Evolutionary conservation across 2,797 vertebrate genomes (phyloP).

Genomic region (Propithecus deckenii): DNA sequence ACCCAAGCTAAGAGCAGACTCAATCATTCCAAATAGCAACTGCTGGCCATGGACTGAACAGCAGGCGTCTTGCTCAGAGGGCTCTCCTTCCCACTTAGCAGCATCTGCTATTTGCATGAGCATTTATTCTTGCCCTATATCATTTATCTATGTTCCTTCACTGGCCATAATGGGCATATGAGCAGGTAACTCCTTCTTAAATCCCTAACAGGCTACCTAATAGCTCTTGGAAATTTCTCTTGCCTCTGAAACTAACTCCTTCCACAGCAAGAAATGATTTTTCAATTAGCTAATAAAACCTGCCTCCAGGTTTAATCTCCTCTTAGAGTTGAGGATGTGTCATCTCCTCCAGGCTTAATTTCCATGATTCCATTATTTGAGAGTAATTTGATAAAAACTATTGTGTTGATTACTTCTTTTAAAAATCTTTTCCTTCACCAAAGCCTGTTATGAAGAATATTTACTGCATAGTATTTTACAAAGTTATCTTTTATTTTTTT

Average conservation of each 20-base stretch:
- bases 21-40: neutral
- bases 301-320: neutral
- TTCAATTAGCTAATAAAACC: neutral
- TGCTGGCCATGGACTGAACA: rapidly evolving
- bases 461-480: neutral
- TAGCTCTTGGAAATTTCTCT: neutral
- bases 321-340: neutral
- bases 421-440: neutral
- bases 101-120: neutral
- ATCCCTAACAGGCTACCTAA: neutral
- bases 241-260: neutral
- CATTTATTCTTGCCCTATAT: neutral
- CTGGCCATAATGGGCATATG: neutral
- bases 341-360: neutral
- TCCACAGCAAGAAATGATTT: neutral
- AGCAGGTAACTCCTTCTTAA: neutral
- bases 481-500: neutral
- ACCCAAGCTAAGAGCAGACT: neutral
- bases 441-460: neutral
- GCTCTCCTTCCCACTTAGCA: neutral
- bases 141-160: neutral
- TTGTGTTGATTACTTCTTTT: neutral
- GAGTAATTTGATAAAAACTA: neutral
- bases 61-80: neutral
- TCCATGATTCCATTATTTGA: neutral